Conservation (phyloP, 2,113 vertebrate species). For the Crocuta crocuta region DNA sequence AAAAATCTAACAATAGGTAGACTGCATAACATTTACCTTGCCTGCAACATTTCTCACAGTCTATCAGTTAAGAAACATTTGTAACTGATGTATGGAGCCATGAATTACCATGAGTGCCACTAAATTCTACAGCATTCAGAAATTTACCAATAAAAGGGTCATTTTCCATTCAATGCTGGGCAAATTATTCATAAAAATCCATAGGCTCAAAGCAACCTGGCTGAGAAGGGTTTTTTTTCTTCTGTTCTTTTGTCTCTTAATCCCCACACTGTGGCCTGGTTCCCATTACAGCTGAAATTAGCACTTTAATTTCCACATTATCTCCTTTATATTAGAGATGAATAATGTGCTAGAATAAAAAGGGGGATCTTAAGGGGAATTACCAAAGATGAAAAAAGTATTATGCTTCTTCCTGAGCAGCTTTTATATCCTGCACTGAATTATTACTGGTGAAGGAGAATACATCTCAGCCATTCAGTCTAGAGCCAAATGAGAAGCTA, state of each 20-base stretch:
- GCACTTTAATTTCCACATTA: conserved; percentile 76
- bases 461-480: not conserved
- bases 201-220: conserved; percentile 55
- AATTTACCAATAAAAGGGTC: not conserved
- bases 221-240: not conserved
- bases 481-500: not conserved
- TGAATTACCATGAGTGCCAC: not conserved
- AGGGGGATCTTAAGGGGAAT: conserved; percentile 59
- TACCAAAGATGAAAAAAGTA: conserved; percentile 62
- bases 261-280: conserved; percentile 49
- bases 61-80: not conserved
- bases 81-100: not conserved
- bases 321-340: conserved; percentile 66
- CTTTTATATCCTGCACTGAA: conserved; percentile 31
- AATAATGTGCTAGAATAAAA: conserved; percentile 64
- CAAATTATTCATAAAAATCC: conserved; percentile 50
- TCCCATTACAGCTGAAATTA: conserved; percentile 68
- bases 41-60: not conserved
- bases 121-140: not conserved
- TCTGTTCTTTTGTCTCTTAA: conserved; percentile 70
- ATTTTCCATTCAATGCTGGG: conserved; percentile 1
- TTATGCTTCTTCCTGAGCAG: conserved; percentile 53
- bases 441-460: not conserved
- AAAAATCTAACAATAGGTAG: not conserved
- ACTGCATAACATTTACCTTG: not conserved